Conservation (phyloP, 2,797 vertebrate genomes). For the Leptatherina wallacei region DNA sequence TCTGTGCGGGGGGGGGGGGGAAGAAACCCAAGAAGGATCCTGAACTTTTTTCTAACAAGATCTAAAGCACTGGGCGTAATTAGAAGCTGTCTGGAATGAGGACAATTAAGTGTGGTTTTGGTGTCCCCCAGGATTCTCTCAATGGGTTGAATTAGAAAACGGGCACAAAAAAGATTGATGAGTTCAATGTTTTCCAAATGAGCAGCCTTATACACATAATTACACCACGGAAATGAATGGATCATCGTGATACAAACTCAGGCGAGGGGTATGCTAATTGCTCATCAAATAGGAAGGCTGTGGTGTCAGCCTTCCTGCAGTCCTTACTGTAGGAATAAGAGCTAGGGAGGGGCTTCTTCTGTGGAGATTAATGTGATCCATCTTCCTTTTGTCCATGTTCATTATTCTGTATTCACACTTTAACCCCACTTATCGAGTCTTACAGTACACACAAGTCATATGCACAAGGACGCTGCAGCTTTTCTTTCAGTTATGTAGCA, state of each 20-base stretch:
- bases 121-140: constrained; percentile 76
- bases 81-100: constrained; percentile 78
- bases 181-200: constrained; percentile 85
- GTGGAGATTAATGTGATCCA: constrained; percentile 80
- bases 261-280: constrained; percentile 81
- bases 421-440: constrained; percentile 64
- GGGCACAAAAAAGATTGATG: constrained; percentile 83
- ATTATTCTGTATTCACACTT: constrained; percentile 77
- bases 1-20: no score
- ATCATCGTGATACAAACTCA: constrained; percentile 82
- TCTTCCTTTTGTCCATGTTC: constrained; percentile 76
- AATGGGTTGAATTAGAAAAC: constrained; percentile 76
- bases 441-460: constrained; percentile 41
- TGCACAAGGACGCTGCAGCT: constrained; percentile 49
- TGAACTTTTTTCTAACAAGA: constrained; percentile 76
- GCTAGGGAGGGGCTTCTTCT: constrained; percentile 38
- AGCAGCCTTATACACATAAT: constrained; percentile 83
- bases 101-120: constrained; percentile 81
- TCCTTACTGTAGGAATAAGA: constrained; percentile 45
- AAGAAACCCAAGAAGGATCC: constrained; percentile 52
- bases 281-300: constrained; percentile 81
- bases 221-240: constrained; percentile 82
- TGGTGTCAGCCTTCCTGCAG: constrained; percentile 74
- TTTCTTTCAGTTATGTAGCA: constrained; percentile 11
- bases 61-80: constrained; percentile 79